phyloP scores from a whole-genome alignment of 2,797 vertebrate genomes.

The Sebastes hubbsi region DNA sequence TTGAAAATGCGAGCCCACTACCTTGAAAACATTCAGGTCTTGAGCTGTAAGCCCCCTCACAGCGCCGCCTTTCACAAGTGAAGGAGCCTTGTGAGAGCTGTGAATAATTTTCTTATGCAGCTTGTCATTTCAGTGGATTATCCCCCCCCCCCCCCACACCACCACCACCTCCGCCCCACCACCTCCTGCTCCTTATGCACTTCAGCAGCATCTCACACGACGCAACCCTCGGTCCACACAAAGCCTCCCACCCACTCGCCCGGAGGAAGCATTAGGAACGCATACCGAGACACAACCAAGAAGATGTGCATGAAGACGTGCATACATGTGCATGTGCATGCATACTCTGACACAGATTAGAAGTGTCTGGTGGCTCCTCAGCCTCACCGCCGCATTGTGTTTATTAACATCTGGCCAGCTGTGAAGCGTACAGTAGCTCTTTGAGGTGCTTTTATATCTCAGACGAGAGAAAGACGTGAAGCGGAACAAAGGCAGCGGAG shows the following conservation, averaged over 20 bases:
- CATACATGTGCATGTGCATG: not conserved
- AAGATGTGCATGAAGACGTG: constrained; percentile 8
- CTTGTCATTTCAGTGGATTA: constrained; percentile 80
- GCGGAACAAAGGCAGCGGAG: constrained; percentile 16
- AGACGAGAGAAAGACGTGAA: constrained; percentile 17
- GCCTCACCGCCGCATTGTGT: not conserved
- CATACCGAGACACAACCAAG: constrained; percentile 11
- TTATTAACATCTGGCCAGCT: constrained; percentile 26
- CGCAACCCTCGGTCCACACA: constrained; percentile 58
- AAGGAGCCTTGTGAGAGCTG: constrained; percentile 76
- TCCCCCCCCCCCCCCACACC: constrained; percentile 48
- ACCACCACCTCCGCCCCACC: constrained; percentile 46
- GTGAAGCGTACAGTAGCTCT: not conserved
- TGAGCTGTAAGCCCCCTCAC: constrained; percentile 73
- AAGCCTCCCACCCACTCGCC: constrained; percentile 53
- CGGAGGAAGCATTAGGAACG: constrained; percentile 36
- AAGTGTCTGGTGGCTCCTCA: not conserved
- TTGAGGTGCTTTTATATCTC: constrained; percentile 4
- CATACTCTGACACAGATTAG: not conserved
- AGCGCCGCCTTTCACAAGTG: constrained; percentile 76
- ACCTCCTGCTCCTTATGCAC: constrained; percentile 71
- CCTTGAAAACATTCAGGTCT: constrained; percentile 80
- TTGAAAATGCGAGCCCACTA: constrained; percentile 80
- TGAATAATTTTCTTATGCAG: constrained; percentile 79
- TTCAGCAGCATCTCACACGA: constrained; percentile 68